These are phyloP conservation scores for Scolopax mira DNA, from an alignment of 2,113 vertebrate genomes.

Conservation along the genomic window DNA sequence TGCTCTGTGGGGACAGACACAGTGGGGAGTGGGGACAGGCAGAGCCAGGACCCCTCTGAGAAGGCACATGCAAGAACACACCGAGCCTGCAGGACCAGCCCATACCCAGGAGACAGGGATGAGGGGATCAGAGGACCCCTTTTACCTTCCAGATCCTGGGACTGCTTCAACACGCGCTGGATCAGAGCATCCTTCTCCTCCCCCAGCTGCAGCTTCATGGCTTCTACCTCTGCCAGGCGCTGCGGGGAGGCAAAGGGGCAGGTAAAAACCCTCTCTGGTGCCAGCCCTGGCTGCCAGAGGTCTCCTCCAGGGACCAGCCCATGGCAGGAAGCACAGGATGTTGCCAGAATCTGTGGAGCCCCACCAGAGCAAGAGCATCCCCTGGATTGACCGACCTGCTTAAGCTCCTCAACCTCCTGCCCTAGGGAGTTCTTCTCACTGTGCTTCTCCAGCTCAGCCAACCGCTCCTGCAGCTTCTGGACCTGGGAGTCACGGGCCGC, in stretches of 20 bases:
- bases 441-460: conserved; percentile 58
- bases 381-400: conserved; percentile 27
- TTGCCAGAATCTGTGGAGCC: neutral
- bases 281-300: neutral
- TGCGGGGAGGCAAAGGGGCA: rapidly evolving
- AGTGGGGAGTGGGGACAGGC: neutral
- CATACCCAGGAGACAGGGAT: rapidly evolving
- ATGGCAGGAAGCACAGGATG: rapidly evolving
- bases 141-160: neutral
- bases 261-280: neutral
- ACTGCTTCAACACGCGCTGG: neutral
- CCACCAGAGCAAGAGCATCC: neutral
- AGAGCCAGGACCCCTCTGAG: rapidly evolving
- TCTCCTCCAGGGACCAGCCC: no score
- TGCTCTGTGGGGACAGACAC: conserved; percentile 18
- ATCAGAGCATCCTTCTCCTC: neutral
- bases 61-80: neutral
- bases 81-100: neutral
- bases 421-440: conserved; percentile 39
- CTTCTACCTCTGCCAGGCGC: neutral
- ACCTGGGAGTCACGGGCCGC: neutral
- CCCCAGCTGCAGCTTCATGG: neutral
- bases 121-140: rapidly evolving
- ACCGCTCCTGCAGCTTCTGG: conserved; percentile 7
- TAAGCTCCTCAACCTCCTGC: conserved; percentile 67